Conservation (phyloP, 2,113 vertebrate species). For the Andinoacara biseriatus region DNA sequence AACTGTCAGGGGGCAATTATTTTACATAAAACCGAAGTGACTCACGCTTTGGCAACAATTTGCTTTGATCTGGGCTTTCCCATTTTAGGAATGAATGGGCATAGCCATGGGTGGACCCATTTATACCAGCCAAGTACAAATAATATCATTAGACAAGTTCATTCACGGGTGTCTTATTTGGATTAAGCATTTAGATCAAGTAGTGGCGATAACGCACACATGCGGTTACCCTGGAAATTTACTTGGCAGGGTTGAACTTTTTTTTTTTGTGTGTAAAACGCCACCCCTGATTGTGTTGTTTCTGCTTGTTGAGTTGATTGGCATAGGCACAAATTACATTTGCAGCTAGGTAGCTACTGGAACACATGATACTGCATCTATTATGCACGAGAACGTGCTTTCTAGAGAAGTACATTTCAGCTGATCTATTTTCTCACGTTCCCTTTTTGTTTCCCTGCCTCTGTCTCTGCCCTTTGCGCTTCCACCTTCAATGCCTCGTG, state of each 20-base stretch:
- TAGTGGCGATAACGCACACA: constrained; percentile 9
- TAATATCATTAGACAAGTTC: constrained; percentile 33
- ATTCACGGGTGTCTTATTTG: constrained; percentile 37
- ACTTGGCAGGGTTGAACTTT: constrained; percentile 7
- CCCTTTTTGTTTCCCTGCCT: background rate
- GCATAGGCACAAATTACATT: constrained; percentile 16
- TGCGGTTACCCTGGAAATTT: constrained; percentile 20
- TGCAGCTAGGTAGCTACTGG: constrained; percentile 10
- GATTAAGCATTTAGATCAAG: constrained; percentile 47
- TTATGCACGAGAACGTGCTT: constrained; percentile 43
- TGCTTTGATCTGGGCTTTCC: constrained; percentile 32
- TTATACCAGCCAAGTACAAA: constrained; percentile 43
- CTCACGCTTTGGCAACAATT: constrained; percentile 36
- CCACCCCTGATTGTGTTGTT: background rate
- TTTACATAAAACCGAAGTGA: constrained; percentile 49
- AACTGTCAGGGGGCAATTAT: constrained; percentile 47
- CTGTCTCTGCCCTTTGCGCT: constrained; percentile 48
- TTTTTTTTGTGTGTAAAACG: constrained; percentile 4
- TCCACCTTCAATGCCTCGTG: constrained; percentile 47
- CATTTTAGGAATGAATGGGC: constrained; percentile 40
- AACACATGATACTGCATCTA: constrained; percentile 39
- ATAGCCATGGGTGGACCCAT: constrained; percentile 20
- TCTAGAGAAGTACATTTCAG: constrained; percentile 19
- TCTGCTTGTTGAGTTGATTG: constrained; percentile 20
- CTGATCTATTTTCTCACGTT: constrained; percentile 9